A percentile compares a stretch with the other conserved stretches of the same genome.
Conservation (phyloP, 2,888 invertebrate genomes). For the Trissolcus brochymenae region DNA sequence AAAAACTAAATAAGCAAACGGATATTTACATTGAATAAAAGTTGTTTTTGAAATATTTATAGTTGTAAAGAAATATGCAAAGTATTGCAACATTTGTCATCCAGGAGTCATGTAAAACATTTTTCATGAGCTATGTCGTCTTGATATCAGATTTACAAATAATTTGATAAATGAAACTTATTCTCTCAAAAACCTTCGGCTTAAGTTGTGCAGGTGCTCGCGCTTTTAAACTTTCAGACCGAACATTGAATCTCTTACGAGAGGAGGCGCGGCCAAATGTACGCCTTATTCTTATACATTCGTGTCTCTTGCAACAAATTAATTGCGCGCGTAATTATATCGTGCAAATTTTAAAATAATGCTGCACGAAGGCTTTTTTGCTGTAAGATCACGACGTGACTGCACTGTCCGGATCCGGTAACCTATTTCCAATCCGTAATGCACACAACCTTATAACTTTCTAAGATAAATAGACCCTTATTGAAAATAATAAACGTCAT, state of each 20-base stretch:
- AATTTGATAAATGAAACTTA: constrained; percentile 36
- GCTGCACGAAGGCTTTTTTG: constrained; percentile 45
- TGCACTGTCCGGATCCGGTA: constrained; percentile 50
- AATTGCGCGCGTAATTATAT: constrained; percentile 58
- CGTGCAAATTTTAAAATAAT: constrained; percentile 57
- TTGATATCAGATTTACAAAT: too few species aligned
- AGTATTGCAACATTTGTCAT: constrained; percentile 9
- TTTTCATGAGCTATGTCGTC: constrained; percentile 22
- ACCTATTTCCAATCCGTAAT: constrained; percentile 43
- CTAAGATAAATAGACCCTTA: constrained; percentile 52
- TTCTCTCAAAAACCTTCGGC: not conserved
- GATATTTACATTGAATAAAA: too few species aligned
- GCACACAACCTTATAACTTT: constrained; percentile 47
- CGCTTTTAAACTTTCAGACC: constrained; percentile 35
- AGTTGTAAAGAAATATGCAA: not conserved
- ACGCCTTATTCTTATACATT: constrained; percentile 41
- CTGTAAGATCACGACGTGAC: constrained; percentile 52
- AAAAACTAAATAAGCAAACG: too few species aligned
- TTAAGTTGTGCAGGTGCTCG: constrained; percentile 36
- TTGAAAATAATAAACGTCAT: constrained; percentile 36
- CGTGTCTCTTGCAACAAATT: constrained; percentile 57
- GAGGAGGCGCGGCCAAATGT: constrained; percentile 55
- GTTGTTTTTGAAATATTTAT: too few species aligned
- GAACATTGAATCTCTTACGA: constrained; percentile 46
- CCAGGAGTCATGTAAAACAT: constrained; percentile 22